Base-by-base conservation (phyloP, 2,888 invertebrate genomes). In the Tipula lateralis region DNA sequence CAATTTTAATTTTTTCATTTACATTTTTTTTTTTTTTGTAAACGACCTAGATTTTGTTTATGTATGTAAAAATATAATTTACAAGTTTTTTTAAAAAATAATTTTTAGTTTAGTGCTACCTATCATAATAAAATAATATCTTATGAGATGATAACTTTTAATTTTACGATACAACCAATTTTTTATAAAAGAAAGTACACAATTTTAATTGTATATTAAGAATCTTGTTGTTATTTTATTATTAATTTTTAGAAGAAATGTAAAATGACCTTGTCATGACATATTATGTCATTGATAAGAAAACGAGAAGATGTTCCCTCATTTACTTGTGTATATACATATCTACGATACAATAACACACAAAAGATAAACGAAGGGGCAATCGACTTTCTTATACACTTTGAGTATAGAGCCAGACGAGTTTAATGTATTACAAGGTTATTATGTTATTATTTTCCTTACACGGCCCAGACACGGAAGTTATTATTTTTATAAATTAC, bases 261-360 rank as follows among this genome's bases (percentile, higher is more conserved):
- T 66, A 24, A 82, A 82, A 82, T 82, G 82, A 82, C 82, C 82
- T 82, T 82, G 82, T 82, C 82, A 29, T 82, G 82, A 82, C 82
- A 82, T 82, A 82, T 82, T 30, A 30, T 82, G 82, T 82, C 82
- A 82, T 82, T 82, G 29, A 82, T 30, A 82, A 82, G 30, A 82
- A 82, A 82, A 82, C n/a, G 13, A 30, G 16, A 82, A 82, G 29
- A 82, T 1, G 66, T 66, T 66, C 24, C 24, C 19, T 66, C 66
- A 66, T 66, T 24, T 24, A 66, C 16, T 16, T 44, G 16, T 66
- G 44, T 44, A 44, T 39, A 50, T n/a, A 44, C 16, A 66, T 66
- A 66, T 7, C 0, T 39, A 39, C 13, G 9, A 32, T 39, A 39
- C 9, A 66, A 66, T 19, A 66, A 44, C 44, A 44, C 44, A 44